phyloP scores from a whole-genome alignment of 2,797 vertebrate genomes.

The Telmatherina bonti region DNA sequence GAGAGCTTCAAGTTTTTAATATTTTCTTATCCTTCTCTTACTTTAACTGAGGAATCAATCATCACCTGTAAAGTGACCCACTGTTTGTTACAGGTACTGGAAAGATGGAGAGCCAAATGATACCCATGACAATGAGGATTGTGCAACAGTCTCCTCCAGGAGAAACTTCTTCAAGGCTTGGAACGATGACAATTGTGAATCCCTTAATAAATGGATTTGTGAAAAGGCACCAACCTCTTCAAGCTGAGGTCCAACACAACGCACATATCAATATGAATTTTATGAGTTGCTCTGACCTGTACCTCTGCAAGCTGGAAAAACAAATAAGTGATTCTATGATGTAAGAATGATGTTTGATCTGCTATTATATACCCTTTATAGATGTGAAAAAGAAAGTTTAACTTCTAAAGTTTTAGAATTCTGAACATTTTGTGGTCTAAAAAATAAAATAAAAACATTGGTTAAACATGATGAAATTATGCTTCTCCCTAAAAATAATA shows the following conservation, averaged over 20 bases:
- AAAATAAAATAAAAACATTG: no score
- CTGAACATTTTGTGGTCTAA: no score
- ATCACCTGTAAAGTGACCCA: not conserved
- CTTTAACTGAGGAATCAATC: no score
- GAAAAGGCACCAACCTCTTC: slow-evolving; percentile 27
- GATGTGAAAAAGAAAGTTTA: not conserved
- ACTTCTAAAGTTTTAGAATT: not conserved
- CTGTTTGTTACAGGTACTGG: slow-evolving; percentile 67
- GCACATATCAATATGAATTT: not conserved
- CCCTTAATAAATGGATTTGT: slow-evolving; percentile 36
- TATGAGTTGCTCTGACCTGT: not conserved
- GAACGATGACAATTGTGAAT: not conserved
- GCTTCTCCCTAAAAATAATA: no score
- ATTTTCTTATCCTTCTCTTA: no score
- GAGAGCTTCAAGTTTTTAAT: no score
- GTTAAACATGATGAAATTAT: no score
- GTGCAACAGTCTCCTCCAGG: slow-evolving; percentile 29
- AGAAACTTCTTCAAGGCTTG: slow-evolving; percentile 54
- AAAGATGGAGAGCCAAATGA: slow-evolving; percentile 44
- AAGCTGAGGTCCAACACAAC: not conserved
- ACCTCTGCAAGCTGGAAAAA: not conserved
- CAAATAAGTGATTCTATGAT: not conserved
- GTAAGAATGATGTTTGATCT: not conserved
- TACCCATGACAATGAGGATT: slow-evolving; percentile 25
- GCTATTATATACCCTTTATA: not conserved